phyloP scores from a whole-genome alignment of 2,113 vertebrate species.

The Cettia cetti region DNA sequence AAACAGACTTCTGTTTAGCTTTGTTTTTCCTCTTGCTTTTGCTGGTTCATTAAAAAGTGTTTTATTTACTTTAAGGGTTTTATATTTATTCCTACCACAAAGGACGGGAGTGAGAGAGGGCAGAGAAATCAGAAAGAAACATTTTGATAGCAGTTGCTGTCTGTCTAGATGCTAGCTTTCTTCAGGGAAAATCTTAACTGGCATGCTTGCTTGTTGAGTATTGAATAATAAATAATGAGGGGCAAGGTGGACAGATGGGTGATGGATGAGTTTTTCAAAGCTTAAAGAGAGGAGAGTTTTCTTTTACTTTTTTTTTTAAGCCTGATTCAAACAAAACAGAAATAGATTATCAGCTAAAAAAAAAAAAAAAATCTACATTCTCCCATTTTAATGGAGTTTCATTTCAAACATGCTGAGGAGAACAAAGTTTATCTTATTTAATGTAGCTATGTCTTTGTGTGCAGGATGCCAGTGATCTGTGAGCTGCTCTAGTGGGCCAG shows the following conservation, averaged over 20 bases:
- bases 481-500: not conserved
- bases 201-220: constrained; percentile 43
- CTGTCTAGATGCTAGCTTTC: constrained; percentile 48
- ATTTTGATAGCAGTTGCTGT: constrained; percentile 28
- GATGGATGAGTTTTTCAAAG: constrained; percentile 33
- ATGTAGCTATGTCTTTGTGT: not conserved
- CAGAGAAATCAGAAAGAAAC: constrained; percentile 30
- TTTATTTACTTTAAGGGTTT: constrained; percentile 51
- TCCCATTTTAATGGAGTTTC: not conserved
- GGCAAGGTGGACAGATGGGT: constrained; percentile 61
- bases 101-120: not conserved
- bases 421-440: not conserved
- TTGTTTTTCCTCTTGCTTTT: not conserved
- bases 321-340: not conserved
- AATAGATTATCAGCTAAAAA: not conserved
- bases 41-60: constrained; percentile 12
- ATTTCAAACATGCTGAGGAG: not conserved
- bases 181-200: constrained; percentile 45
- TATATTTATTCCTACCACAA: constrained; percentile 3
- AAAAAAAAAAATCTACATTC: not conserved
- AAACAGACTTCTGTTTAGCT: not conserved
- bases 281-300: constrained; percentile 5
- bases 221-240: constrained; percentile 62
- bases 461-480: not conserved
- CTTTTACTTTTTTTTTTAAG: not conserved